Conservation (phyloP, 1,140 invertebrate species). For the Drosophila oshimai region DNA sequence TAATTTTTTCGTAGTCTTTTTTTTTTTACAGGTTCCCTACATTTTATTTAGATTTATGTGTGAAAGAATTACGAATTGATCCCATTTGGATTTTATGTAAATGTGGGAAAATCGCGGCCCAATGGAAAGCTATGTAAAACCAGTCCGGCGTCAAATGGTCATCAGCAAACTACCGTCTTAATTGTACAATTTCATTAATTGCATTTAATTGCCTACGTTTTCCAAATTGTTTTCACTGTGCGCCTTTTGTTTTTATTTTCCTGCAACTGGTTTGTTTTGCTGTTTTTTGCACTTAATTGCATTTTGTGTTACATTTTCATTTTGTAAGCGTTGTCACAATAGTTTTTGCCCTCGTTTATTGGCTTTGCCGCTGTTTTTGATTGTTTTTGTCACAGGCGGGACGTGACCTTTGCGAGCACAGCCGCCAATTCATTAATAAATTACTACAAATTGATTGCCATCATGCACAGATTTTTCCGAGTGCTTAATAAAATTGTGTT, state of each 20-base stretch:
- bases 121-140: not conserved
- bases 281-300: slow-evolving; percentile 56
- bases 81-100: slow-evolving; percentile 1
- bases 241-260: slow-evolving; percentile 46
- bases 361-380: not conserved
- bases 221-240: slow-evolving; percentile 43
- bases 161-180: slow-evolving; percentile 37
- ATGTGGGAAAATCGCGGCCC: not conserved
- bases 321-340: slow-evolving; percentile 53
- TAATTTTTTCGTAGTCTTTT: too few relatives aligned
- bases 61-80: not conserved
- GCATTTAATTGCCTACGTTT: slow-evolving; percentile 69
- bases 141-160: slow-evolving; percentile 26
- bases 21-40: too few relatives aligned
- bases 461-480: slow-evolving; percentile 11
- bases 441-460: slow-evolving; percentile 23
- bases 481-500: not conserved
- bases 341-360: slow-evolving; percentile 18
- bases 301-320: slow-evolving; percentile 70
- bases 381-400: slow-evolving; percentile 5
- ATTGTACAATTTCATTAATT: slow-evolving; percentile 79
- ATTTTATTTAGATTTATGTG: not conserved
- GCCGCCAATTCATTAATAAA: slow-evolving; percentile 66
- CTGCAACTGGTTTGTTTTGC: slow-evolving; percentile 4
- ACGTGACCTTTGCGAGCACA: slow-evolving; percentile 47